Conservation (phyloP, 2,113 vertebrate genomes). For the Chloropsis hardwickii region DNA sequence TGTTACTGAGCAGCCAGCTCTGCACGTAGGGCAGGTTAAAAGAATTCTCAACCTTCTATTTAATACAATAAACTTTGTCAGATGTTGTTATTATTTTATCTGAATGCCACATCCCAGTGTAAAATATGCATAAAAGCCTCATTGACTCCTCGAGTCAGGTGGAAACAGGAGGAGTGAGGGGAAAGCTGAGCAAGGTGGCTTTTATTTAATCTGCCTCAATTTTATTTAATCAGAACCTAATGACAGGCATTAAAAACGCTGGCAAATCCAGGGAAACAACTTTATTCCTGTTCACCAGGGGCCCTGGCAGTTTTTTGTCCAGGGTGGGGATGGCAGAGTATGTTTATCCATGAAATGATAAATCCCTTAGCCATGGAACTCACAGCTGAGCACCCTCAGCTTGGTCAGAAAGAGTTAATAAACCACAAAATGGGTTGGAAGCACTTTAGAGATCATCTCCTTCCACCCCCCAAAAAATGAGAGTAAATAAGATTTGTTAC, state of each 20-base stretch:
- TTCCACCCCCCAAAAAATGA: rapidly evolving
- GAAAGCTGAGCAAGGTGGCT: slow-evolving; percentile 1
- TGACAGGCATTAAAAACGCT: not conserved
- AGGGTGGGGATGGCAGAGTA: not conserved
- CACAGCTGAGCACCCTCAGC: not conserved
- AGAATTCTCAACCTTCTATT: slow-evolving; percentile 46
- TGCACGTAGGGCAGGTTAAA: not conserved
- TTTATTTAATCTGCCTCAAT: slow-evolving; percentile 52
- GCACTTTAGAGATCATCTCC: too few species aligned
- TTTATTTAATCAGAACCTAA: not conserved
- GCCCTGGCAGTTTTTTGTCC: not conserved
- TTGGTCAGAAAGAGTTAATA: not conserved
- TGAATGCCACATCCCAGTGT: not conserved
- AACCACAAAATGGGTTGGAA: not conserved
- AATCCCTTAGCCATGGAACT: rapidly evolving
- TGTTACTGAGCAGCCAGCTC: not conserved
- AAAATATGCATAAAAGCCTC: slow-evolving; percentile 9
- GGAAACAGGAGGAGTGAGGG: not conserved
- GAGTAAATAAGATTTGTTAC: rapidly evolving
- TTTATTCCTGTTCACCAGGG: not conserved
- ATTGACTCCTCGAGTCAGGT: not conserved
- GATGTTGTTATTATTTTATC: slow-evolving; percentile 43
- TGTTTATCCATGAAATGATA: rapidly evolving
- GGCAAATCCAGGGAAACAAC: not conserved
- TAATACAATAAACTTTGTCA: slow-evolving; percentile 63